A percentile compares a stretch with the other conserved stretches of the same genome.
phyloP scores from a whole-genome alignment of 2,113 vertebrate species.

The Proteles cristata region DNA sequence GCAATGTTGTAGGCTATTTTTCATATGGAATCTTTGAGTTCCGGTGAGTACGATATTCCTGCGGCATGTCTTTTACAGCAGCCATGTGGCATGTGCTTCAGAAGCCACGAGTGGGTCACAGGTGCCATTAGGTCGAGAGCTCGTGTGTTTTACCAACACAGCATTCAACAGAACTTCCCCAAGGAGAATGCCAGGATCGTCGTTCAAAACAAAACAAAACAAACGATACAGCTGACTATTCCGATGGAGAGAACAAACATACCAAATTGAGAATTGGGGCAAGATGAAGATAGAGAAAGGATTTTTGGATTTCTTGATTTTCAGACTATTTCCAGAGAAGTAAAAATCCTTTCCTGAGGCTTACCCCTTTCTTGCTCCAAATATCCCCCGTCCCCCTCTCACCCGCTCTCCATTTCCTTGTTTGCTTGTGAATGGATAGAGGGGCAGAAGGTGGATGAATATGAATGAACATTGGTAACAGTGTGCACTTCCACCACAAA shows the following conservation, averaged over 20 bases:
- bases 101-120: fast-evolving
- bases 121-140: background rate
- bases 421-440: background rate
- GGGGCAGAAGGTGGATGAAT: background rate
- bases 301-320: background rate
- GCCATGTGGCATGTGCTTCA: background rate
- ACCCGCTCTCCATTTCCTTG: background rate
- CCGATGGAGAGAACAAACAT: background rate
- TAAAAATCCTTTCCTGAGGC: background rate
- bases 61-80: fast-evolving
- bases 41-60: fast-evolving
- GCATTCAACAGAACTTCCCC: background rate
- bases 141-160: background rate
- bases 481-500: background rate
- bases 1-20: background rate
- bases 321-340: background rate
- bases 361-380: background rate
- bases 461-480: background rate
- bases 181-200: background rate
- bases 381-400: background rate
- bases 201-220: background rate
- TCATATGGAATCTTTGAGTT: background rate
- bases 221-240: too few relatives aligned
- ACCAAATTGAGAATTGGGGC: background rate
- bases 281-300: background rate